Evolutionary conservation across 2,797 vertebrate species (phyloP).

Genomic region (Enteromius argenteus): DNA sequence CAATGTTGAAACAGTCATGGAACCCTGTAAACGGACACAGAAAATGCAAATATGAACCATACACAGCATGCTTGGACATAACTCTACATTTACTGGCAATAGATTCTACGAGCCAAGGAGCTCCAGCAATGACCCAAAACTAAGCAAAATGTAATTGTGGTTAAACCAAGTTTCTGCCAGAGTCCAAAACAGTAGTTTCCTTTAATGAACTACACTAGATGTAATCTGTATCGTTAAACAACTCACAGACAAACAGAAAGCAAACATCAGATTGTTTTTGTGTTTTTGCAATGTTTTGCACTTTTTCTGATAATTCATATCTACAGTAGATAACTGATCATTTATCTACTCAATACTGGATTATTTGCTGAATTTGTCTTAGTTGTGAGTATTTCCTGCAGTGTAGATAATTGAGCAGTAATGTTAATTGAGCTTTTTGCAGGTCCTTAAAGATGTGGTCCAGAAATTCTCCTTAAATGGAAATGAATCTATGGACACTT

Average conservation of each 20-base stretch:
- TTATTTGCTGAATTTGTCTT: neutral
- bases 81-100: slow-evolving; percentile 36
- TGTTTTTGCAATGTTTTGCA: neutral
- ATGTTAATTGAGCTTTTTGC: neutral
- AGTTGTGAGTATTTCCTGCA: neutral
- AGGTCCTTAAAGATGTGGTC: neutral
- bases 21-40: slow-evolving; percentile 76
- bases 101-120: slow-evolving; percentile 14
- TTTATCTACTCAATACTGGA: neutral
- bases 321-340: too few species aligned
- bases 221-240: neutral
- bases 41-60: slow-evolving; percentile 39
- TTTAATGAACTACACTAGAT: neutral
- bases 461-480: neutral
- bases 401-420: neutral
- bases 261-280: neutral
- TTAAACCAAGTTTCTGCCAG: slow-evolving; percentile 41
- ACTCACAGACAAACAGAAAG: neutral
- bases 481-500: neutral
- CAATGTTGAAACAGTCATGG: slow-evolving; percentile 89
- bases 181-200: slow-evolving; percentile 7
- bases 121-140: slow-evolving; percentile 42
- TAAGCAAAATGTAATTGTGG: slow-evolving; percentile 45
- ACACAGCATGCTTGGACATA: slow-evolving; percentile 29
- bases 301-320: too few species aligned